Conservation (phyloP, 1,140 invertebrate genomes). For the Cepaea nemoralis region DNA sequence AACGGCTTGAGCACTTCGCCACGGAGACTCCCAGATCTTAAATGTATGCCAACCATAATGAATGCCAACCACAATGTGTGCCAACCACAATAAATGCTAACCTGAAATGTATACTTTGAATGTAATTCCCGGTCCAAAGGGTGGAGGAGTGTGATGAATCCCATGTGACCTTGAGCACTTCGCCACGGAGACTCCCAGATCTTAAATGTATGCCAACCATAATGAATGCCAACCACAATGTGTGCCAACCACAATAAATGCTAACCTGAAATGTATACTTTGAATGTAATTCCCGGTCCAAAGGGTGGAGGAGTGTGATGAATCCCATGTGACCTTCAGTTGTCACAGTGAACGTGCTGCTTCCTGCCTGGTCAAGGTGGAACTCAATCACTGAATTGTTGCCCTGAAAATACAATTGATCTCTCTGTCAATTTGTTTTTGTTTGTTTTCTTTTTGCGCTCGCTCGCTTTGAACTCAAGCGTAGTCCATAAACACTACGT, state of each 20-base stretch:
- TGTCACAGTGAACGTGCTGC: conserved; percentile 29
- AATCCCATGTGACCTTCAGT: conserved; percentile 34
- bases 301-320: neutral
- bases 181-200: neutral
- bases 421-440: neutral
- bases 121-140: conserved; percentile 38
- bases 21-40: neutral
- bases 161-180: conserved; percentile 7
- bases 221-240: neutral
- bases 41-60: no score
- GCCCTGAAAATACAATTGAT: conserved; percentile 39
- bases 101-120: conserved; percentile 20
- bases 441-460: no score
- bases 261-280: conserved; percentile 23
- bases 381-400: conserved; percentile 39
- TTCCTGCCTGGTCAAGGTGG: neutral
- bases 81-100: neutral
- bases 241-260: neutral
- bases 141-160: conserved; percentile 19
- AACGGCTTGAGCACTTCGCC: neutral
- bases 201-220: no score
- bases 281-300: conserved; percentile 37
- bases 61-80: neutral
- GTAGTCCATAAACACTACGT: neutral
- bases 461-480: no score